phyloP scores from a whole-genome alignment of 2,797 vertebrate species.

The Microctenopoma stevenorrisi region DNA sequence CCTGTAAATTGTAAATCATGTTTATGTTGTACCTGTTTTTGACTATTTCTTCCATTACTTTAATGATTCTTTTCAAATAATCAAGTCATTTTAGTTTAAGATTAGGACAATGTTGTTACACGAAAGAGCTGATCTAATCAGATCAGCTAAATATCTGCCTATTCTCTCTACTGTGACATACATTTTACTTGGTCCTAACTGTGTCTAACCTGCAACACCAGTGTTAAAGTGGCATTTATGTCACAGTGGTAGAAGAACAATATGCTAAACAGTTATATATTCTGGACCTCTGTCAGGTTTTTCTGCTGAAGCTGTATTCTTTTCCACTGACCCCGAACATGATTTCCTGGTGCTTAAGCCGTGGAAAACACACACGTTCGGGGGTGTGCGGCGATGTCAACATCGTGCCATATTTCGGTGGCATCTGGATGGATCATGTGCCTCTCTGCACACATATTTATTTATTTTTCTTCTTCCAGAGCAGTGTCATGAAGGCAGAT shows the following conservation, averaged over 20 bases:
- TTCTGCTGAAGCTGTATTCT: conserved; percentile 59
- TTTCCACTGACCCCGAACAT: conserved; percentile 72
- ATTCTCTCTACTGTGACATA: conserved; percentile 12
- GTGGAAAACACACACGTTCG: conserved; percentile 57
- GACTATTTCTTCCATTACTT: background rate
- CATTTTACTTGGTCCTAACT: conserved; percentile 24
- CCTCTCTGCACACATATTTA: conserved; percentile 77
- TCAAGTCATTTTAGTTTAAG: background rate
- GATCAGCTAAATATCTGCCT: background rate
- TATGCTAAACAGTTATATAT: conserved; percentile 68
- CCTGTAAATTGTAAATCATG: conserved; percentile 2
- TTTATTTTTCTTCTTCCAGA: conserved; percentile 84
- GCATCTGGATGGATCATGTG: conserved; percentile 86
- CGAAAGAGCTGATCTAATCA: background rate
- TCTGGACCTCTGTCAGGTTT: conserved; percentile 61
- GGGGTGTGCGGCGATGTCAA: conserved; percentile 66
- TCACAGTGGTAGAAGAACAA: conserved; percentile 35
- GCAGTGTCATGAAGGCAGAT: conserved; percentile 88
- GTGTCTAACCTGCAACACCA: conserved; percentile 51
- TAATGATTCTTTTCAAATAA: background rate
- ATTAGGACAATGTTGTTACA: background rate
- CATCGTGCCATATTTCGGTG: conserved; percentile 77
- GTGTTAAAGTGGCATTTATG: conserved; percentile 17
- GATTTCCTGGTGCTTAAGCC: conserved; percentile 78
- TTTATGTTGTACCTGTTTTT: background rate